phyloP scores from a whole-genome alignment of 2,888 invertebrate genomes.

The Epistrophe grossulariae region DNA sequence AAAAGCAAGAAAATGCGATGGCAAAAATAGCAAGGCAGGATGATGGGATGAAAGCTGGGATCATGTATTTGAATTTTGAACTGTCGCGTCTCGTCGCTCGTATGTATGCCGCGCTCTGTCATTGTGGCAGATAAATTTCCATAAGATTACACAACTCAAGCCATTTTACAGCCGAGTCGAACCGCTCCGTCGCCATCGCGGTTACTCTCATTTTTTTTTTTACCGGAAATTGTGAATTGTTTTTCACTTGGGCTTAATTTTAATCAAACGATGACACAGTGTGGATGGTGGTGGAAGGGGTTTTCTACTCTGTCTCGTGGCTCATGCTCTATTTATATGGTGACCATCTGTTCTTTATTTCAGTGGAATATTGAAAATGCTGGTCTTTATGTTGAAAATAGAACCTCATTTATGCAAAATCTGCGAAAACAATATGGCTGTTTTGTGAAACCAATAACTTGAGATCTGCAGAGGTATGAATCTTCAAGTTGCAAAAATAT shows the following conservation, averaged over 20 bases:
- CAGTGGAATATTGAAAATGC: background rate
- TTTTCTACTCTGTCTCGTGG: background rate
- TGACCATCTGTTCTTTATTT: background rate
- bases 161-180: constrained; percentile 12
- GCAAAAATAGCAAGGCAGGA: background rate
- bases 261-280: constrained; percentile 61
- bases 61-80: constrained; percentile 26
- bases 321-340: background rate
- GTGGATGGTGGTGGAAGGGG: background rate
- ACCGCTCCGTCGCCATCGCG: background rate
- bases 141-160: constrained; percentile 51
- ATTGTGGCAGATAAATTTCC: constrained; percentile 57
- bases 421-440: too few relatives aligned
- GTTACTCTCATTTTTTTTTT: background rate
- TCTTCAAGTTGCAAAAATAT: too few relatives aligned
- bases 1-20: constrained; percentile 10
- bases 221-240: constrained; percentile 67
- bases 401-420: too few relatives aligned
- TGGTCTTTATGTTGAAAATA: too few relatives aligned
- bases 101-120: constrained; percentile 7
- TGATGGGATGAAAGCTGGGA: background rate
- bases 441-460: too few relatives aligned
- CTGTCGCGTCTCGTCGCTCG: background rate
- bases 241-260: constrained; percentile 68
- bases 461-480: too few relatives aligned